Base-by-base conservation (phyloP, 1,140 invertebrate species). In the Lycorma delicatula region DNA sequence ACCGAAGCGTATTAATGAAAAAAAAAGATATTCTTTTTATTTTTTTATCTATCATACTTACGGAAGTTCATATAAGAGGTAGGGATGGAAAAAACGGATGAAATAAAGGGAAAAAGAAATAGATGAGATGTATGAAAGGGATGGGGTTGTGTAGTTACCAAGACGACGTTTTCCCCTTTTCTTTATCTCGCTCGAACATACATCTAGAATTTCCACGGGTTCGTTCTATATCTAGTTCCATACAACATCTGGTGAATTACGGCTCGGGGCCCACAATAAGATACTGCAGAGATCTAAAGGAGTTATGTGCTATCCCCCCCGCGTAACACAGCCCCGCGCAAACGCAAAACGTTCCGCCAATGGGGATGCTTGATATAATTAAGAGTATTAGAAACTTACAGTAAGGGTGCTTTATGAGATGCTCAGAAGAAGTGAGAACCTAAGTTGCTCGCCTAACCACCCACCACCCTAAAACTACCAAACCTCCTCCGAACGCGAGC, bases 331-430 rank as follows among this genome's bases (percentile, higher is more conserved):
- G 41, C 16, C 16, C 23, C 7, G n/a, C 41, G 41, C 41, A 44
- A 44, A 20, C 41, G 41, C 41, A 44, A 22, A n/a, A 16, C 41
- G 18, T 44, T 44, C 41, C 41, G 23, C 41, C 41, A 44, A 44
- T 44, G 13, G 41, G 41, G 41, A 18, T 20, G 41, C 41, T 44
- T 44, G 41, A 44, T 44, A 44, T 44, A 44, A 44, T 44, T 44
- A 44, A 44, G 41, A 44, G 41, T 44, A 44, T 44, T 44, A 44
- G 41, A 44, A 44, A 44, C 41, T 44, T 44, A 44, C 41, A 44
- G 41, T 44, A 44, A 44, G 41, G 41, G 41, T 44, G 41, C 23
- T 44, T 44, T 44, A 44, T 22, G 41, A 18, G 11, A n/a, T 44
- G 18, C 41, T 44, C 16, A 44, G 23, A 44, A 44, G 41, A 22